Base-by-base conservation (phyloP, 2,113 vertebrate genomes). In the Spermophilus dauricus region DNA sequence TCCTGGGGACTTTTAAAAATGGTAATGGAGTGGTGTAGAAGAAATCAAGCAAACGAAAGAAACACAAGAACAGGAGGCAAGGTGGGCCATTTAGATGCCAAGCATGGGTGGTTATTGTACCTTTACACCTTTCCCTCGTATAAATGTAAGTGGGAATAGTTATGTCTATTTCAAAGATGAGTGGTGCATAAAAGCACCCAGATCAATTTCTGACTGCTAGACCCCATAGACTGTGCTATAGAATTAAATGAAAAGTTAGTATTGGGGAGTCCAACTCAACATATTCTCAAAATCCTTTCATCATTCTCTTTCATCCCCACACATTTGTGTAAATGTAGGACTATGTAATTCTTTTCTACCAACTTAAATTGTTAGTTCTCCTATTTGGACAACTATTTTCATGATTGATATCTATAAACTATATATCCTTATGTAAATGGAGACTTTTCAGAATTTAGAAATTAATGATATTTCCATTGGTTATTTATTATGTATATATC, bases 291-390 rank as follows among this genome's bases (percentile, higher is more conserved):
- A 94, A 58, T 45, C 26, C 17, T 11, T 69, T 88, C 75, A 26
- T 58, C 32, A 5, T 37, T 81, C 37, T 86, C 13, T 85, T 83
- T 89, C 86, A 17, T 26, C 70, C 32, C 80, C 61, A 37, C 80
- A 11, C 7, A 42, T 96, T 95, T 69, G n/a, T 75, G 6, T 94
- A 48, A 90, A 45, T 20, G 73, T 96, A 86, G 48, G 42, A 58
- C 5, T 12, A 4, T 56, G n/a, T 73, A 70, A 26, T 88, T 89
- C 20, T 94, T 96, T 86, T 56, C 20, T 67, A 28, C 42, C 39
- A 63, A 91, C 18, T 61, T 72, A 85, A 87, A 48, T 82, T 78
- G 63, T 45, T 78, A 14, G 26, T 67, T 92, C 2, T 11, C 17
- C 28, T 73, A 12, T 89, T 58, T 76, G 70, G 65, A 58, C 63